These are phyloP conservation scores for Herminia tarsipennalis DNA, from an alignment of 2,888 invertebrate species.

Conservation along the genomic window DNA sequence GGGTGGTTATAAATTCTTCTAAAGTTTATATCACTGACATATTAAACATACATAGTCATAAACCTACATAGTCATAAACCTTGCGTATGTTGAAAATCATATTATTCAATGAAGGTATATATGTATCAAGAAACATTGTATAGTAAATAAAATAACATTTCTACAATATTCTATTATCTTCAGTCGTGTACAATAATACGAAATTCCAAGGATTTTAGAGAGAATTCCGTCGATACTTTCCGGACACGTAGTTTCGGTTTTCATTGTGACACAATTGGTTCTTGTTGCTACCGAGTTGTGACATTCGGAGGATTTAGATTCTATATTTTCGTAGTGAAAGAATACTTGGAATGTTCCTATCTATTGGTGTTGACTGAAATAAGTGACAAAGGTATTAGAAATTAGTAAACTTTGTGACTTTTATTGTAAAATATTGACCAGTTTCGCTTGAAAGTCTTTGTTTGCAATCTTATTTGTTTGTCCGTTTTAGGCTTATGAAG, in stretches of 20 bases:
- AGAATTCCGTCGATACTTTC: constrained; percentile 10
- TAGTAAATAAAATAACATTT: constrained; percentile 19
- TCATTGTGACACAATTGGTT: constrained; percentile 3
- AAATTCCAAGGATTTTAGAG: constrained; percentile 23
- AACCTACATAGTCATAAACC: not conserved
- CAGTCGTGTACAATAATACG: constrained; percentile 22
- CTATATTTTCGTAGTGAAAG: not conserved
- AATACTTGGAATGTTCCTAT: not conserved
- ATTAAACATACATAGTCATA: not conserved
- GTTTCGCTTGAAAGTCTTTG: too few relatives aligned
- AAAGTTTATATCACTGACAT: too few relatives aligned
- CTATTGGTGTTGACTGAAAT: too few relatives aligned
- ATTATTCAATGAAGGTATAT: not conserved
- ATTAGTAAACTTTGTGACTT: too few relatives aligned
- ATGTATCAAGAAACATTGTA: constrained; percentile 5
- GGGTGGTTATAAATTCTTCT: too few relatives aligned
- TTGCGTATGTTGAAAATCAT: not conserved
- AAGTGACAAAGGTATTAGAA: not conserved
- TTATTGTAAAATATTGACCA: too few relatives aligned
- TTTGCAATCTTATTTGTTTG: too few relatives aligned
- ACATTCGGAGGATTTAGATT: not conserved
- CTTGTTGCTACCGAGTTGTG: not conserved
- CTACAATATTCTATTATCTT: constrained; percentile 17
- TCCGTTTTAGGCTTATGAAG: too few relatives aligned
- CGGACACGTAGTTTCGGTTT: constrained; percentile 9